phyloP scores from a whole-genome alignment of 2,113 vertebrate genomes.

The Chlorodrepanis virens region DNA sequence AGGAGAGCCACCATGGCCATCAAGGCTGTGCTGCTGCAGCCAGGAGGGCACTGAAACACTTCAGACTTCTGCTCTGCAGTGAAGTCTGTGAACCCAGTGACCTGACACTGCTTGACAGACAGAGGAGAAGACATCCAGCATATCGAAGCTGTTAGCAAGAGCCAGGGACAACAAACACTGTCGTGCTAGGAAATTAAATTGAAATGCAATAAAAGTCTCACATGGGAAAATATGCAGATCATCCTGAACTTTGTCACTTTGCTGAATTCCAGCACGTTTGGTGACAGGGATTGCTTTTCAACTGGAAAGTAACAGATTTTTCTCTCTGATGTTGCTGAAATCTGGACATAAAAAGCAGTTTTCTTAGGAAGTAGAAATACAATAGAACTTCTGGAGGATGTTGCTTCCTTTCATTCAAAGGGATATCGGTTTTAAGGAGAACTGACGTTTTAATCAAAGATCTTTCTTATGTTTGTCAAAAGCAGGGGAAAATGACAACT shows the following conservation, averaged over 20 bases:
- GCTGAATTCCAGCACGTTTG: background rate
- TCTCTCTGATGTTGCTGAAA: background rate
- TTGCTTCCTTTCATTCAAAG: background rate
- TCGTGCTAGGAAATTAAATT: background rate
- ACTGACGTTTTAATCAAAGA: conserved; percentile 41
- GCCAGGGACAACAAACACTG: conserved; percentile 8
- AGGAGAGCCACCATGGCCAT: background rate
- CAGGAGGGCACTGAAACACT: background rate
- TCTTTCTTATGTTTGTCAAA: conserved; percentile 23
- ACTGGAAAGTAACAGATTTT: conserved; percentile 23
- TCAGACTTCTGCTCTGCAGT: background rate
- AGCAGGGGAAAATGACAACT: conserved; percentile 4
- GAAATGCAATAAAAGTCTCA: background rate
- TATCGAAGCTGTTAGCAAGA: conserved; percentile 37
- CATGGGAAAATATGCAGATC: conserved; percentile 17
- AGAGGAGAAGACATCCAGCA: background rate
- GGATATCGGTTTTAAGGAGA: background rate
- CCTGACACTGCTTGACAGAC: background rate
- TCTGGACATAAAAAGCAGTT: background rate
- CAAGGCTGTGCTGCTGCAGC: background rate
- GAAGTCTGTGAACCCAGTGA: background rate
- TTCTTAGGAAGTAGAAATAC: background rate
- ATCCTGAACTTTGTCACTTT: conserved; percentile 13
- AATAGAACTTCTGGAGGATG: background rate
- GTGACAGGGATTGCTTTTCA: conserved; percentile 10